Conservation (phyloP, 2,888 invertebrate species). For the Osedax fenrisi region DNA sequence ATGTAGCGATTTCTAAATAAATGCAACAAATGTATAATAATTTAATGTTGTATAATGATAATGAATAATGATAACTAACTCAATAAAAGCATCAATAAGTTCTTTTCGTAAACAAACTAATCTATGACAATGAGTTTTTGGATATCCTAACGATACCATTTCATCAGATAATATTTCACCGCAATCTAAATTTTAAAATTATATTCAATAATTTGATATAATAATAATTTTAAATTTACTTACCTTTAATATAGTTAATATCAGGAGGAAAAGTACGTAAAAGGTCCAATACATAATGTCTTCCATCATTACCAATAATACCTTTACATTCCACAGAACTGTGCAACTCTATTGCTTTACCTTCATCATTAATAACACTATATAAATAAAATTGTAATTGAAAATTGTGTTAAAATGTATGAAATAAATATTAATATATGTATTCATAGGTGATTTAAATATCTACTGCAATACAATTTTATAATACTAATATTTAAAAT, state of each 20-base stretch:
- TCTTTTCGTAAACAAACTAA: conserved; percentile 88
- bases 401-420: no score
- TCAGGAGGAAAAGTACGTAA: conserved; percentile 94
- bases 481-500: no score
- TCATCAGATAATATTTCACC: conserved; percentile 72
- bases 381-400: no score
- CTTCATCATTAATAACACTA: conserved; percentile 72
- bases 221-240: neutral
- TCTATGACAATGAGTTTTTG: conserved; percentile 86
- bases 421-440: no score
- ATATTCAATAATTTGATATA: no score
- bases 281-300: conserved; percentile 89
- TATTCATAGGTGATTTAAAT: no score
- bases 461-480: no score
- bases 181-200: no score
- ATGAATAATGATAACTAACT: conserved; percentile 48
- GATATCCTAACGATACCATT: conserved; percentile 76
- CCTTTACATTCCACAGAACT: conserved; percentile 98
- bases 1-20: conserved; percentile 61
- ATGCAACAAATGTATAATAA: no score
- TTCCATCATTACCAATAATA: conserved; percentile 91
- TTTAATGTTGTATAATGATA: no score
- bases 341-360: conserved; percentile 75
- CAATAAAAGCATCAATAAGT: conserved; percentile 67
- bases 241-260: conserved; percentile 82